Evolutionary conservation across 1,140 invertebrate genomes (phyloP).

Genomic region (Dendroctonus ponderosae): DNA sequence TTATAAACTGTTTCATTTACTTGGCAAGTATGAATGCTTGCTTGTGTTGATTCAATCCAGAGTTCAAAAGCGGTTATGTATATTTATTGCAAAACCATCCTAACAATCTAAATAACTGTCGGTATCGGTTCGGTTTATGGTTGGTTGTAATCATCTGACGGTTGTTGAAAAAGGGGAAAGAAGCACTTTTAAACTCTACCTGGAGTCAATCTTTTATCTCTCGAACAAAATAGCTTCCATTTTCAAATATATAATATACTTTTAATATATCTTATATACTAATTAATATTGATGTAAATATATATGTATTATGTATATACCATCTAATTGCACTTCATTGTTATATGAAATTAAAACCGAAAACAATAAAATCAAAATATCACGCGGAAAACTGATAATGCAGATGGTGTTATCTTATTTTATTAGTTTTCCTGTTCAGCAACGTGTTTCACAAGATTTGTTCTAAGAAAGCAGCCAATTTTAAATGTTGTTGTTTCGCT

Average conservation of each 20-base stretch:
- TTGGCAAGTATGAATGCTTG: no score
- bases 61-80: no score
- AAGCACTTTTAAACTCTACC: slow-evolving; percentile 49
- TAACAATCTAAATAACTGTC: slow-evolving; percentile 45
- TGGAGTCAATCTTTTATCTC: slow-evolving; percentile 63
- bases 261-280: slow-evolving; percentile 54
- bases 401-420: slow-evolving; percentile 10
- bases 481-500: no score
- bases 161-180: slow-evolving; percentile 50
- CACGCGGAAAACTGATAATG: slow-evolving; percentile 38
- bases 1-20: no score
- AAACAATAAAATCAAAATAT: slow-evolving; percentile 29
- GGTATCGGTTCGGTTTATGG: slow-evolving; percentile 53
- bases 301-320: slow-evolving; percentile 54
- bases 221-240: slow-evolving; percentile 54
- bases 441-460: slow-evolving; percentile 2
- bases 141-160: slow-evolving; percentile 50
- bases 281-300: slow-evolving; percentile 57
- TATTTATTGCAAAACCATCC: no score
- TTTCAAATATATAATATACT: slow-evolving; percentile 53
- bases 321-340: slow-evolving; percentile 58
- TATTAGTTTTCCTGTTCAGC: not conserved
- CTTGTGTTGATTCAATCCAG: no score
- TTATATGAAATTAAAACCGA: slow-evolving; percentile 49
- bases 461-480: no score